A percentile compares a stretch with the other conserved stretches of the same genome.
These are phyloP conservation scores for Gymnocypris eckloni DNA, from an alignment of 2,797 vertebrate species.

Conservation along the genomic window DNA sequence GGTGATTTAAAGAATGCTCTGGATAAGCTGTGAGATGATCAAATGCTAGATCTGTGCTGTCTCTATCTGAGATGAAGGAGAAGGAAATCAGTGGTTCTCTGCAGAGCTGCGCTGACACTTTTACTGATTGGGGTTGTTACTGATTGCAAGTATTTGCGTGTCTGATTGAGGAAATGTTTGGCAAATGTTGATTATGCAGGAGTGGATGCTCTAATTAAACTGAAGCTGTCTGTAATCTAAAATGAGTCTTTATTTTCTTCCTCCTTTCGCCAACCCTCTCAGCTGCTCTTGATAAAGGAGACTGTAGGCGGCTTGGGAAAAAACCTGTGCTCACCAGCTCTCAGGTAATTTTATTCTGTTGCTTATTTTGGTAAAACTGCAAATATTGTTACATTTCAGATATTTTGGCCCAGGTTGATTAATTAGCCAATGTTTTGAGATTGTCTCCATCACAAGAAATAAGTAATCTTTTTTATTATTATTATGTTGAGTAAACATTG, in stretches of 20 bases:
- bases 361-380: not conserved
- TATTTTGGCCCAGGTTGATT: not conserved
- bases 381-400: not conserved
- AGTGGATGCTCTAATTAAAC: constrained; percentile 31
- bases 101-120: constrained; percentile 13
- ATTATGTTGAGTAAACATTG: not conserved
- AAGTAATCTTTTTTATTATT: not conserved
- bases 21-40: constrained; percentile 20
- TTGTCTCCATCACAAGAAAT: not conserved
- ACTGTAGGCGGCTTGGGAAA: constrained; percentile 89
- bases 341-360: constrained; percentile 80
- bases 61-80: constrained; percentile 3
- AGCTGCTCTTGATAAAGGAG: constrained; percentile 96
- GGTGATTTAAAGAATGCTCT: constrained; percentile 5
- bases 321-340: constrained; percentile 92
- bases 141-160: constrained; percentile 15
- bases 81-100: constrained; percentile 15
- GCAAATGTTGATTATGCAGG: constrained; percentile 16
- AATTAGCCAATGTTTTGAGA: not conserved
- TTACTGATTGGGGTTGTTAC: constrained; percentile 12
- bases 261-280: constrained; percentile 47
- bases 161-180: constrained; percentile 23
- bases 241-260: constrained; percentile 27
- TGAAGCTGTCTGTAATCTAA: constrained; percentile 15
- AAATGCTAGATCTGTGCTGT: not conserved